Conservation (phyloP, 2,888 invertebrate genomes). For the Hylaea fasciaria region DNA sequence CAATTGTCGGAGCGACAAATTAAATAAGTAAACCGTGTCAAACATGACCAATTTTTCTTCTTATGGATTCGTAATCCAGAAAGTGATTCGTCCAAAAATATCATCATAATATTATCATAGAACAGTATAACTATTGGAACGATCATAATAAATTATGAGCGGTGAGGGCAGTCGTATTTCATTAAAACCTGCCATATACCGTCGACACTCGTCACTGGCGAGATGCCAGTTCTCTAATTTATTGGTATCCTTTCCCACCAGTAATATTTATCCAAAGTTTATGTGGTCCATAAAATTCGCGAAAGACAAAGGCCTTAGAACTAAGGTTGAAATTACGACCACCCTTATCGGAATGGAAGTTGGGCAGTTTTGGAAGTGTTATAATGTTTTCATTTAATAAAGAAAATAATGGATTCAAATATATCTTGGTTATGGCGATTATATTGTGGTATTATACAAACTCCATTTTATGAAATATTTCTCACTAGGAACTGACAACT, state of each 20-base stretch:
- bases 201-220: conserved; percentile 29
- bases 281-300: conserved; percentile 30
- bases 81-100: no score
- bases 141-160: conserved; percentile 29
- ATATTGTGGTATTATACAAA: conserved; percentile 12
- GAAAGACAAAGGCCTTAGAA: conserved; percentile 27
- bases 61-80: no score
- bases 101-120: no score
- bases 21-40: no score
- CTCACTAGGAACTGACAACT: no score
- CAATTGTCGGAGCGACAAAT: no score
- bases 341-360: conserved; percentile 28
- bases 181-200: conserved; percentile 31
- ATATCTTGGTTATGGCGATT: conserved; percentile 3
- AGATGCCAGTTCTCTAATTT: conserved; percentile 37
- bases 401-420: conserved; percentile 19
- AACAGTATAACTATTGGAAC: conserved; percentile 22
- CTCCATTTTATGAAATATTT: neutral
- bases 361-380: conserved; percentile 14
- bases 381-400: conserved; percentile 29
- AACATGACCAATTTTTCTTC: no score
- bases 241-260: conserved; percentile 29
- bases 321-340: conserved; percentile 34
- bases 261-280: conserved; percentile 39
- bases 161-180: conserved; percentile 23